Evolutionary conservation across 2,888 invertebrate species (phyloP).

Genomic region (Parascotia fuliginaria): DNA sequence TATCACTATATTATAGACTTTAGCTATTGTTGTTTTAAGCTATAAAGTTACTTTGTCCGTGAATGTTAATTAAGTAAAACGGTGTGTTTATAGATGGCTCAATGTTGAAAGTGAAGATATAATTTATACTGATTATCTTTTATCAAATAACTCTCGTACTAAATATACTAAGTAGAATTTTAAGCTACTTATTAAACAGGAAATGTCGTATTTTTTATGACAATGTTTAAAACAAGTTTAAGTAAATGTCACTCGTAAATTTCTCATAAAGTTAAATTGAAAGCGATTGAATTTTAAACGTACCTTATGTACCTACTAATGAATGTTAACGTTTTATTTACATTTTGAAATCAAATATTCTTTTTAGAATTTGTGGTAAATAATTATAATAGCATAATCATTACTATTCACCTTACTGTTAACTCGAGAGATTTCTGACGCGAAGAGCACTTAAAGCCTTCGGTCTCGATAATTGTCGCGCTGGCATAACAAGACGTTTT

Average conservation of each 20-base stretch:
- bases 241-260: neutral
- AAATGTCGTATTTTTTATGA: neutral
- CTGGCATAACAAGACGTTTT: too few relatives aligned
- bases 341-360: too few relatives aligned
- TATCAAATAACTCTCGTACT: constrained; percentile 7
- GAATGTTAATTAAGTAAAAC: constrained; percentile 23
- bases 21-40: neutral
- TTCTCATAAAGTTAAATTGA: neutral
- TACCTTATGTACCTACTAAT: neutral
- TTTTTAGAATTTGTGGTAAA: too few relatives aligned
- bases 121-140: constrained; percentile 29
- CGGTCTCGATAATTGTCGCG: too few relatives aligned
- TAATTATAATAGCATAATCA: too few relatives aligned
- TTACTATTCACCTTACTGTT: too few relatives aligned
- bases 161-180: neutral
- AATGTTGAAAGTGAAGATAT: constrained; percentile 16
- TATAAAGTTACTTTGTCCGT: constrained; percentile 9
- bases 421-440: too few relatives aligned
- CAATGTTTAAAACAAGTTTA: neutral
- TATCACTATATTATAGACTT: constrained; percentile 14
- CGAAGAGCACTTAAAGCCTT: too few relatives aligned
- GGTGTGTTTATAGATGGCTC: constrained; percentile 23
- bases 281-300: neutral
- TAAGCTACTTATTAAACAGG: neutral
- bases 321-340: too few relatives aligned